A percentile compares a stretch with the other conserved stretches of the same genome.
Evolutionary conservation across 1,140 invertebrate genomes (phyloP).

Genomic region (Lucilia sericata): DNA sequence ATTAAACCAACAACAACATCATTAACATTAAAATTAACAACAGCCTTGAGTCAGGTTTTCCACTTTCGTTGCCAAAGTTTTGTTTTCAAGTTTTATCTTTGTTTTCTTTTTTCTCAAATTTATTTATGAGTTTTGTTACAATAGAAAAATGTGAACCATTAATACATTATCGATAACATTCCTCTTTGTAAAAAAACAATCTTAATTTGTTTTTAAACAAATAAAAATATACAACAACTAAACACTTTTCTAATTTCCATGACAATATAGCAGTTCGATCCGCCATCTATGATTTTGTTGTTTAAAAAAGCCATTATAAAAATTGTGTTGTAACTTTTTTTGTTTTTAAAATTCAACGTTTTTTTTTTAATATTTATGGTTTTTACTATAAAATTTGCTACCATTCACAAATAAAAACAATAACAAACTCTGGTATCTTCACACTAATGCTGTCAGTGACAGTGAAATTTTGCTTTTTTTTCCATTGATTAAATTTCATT

Average conservation of each 20-base stretch:
- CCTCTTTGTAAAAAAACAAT: not conserved
- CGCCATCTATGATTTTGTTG: not conserved
- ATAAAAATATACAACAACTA: not conserved
- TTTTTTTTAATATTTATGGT: not conserved
- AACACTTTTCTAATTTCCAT: slow-evolving; percentile 43
- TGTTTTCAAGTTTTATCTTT: not conserved
- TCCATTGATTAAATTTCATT: not conserved
- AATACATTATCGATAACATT: slow-evolving; percentile 2
- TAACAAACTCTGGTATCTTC: not conserved
- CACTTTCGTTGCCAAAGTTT: slow-evolving; percentile 57
- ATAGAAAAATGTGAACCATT: not conserved
- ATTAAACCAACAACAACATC: not conserved
- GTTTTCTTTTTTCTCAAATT: slow-evolving; percentile 31
- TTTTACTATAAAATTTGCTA: not conserved
- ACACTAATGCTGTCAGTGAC: not conserved
- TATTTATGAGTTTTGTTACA: not conserved
- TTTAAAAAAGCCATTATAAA: not conserved
- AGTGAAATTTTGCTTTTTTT: not conserved
- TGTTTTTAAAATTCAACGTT: not conserved
- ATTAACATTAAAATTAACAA: slow-evolving; percentile 8
- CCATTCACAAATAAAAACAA: not conserved
- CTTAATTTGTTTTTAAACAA: not conserved
- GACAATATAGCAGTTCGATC: slow-evolving; percentile 3
- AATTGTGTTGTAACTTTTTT: slow-evolving; percentile 22
- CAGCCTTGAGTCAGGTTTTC: slow-evolving; percentile 68